A percentile compares a stretch with the other conserved stretches of the same genome.
Conservation (phyloP, 53 echinoderm and acorn worm genomes). For the Apostichopus leukothele region DNA sequence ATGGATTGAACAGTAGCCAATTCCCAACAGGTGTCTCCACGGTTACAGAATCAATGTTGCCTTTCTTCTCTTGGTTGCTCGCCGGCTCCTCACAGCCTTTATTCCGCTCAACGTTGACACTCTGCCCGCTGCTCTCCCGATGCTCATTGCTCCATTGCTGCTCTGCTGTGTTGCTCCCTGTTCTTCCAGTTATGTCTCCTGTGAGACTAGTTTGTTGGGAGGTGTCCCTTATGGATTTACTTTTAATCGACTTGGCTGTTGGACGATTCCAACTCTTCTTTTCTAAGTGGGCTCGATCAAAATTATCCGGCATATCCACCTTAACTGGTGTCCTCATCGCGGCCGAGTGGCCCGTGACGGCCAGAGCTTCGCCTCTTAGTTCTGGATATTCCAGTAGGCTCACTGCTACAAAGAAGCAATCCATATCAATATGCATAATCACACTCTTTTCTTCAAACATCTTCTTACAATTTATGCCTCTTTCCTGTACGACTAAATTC, state of each 20-base stretch:
- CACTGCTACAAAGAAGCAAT: conserved; percentile 97
- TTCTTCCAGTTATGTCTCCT: background rate
- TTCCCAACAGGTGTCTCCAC: background rate
- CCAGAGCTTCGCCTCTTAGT: conserved; percentile 75
- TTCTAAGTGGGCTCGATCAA: conserved; percentile 51
- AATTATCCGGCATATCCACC: conserved; percentile 55
- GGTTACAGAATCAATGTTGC: too few relatives aligned
- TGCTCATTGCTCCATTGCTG: too few relatives aligned
- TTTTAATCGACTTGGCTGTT: background rate
- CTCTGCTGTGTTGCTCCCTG: too few relatives aligned
- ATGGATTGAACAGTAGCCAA: conserved; percentile 54
- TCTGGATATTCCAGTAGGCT: conserved; percentile 78
- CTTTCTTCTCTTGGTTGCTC: too few relatives aligned
- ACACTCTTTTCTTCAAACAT: conserved; percentile 28
- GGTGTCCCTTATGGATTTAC: background rate
- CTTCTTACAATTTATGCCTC: background rate
- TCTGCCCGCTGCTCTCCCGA: too few relatives aligned
- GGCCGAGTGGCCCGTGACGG: conserved; percentile 87
- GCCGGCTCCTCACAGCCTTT: too few relatives aligned
- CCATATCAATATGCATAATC: conserved; percentile 97
- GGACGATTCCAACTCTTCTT: conserved; percentile 23
- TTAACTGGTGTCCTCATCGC: conserved; percentile 64
- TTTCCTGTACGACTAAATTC: background rate
- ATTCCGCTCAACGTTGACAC: too few relatives aligned
- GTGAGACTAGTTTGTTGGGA: background rate